phyloP scores from a whole-genome alignment of 1,140 invertebrate genomes.

The Melipona quadrifasciata region DNA sequence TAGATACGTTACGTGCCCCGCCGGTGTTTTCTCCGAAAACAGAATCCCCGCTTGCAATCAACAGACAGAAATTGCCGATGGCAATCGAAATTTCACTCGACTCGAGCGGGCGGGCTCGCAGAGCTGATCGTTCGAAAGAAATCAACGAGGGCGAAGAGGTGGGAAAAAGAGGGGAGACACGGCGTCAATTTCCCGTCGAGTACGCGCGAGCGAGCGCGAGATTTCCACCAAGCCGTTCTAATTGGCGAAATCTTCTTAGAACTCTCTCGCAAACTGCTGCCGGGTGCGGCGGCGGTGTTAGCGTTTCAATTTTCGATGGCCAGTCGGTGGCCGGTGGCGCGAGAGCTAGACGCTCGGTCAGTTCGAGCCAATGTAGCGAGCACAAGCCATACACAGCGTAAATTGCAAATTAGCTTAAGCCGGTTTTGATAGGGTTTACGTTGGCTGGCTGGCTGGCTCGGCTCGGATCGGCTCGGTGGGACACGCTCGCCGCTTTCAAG shows the following conservation, averaged over 20 bases:
- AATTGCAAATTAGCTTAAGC: conserved; percentile 69
- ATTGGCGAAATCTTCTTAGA: conserved; percentile 64
- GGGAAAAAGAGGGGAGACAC: no score
- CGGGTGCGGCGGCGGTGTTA: background rate
- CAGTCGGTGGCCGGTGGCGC: background rate
- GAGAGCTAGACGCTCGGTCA: conserved; percentile 53
- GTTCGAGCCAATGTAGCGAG: conserved; percentile 32
- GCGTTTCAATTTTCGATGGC: conserved; percentile 58
- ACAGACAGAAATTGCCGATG: no score
- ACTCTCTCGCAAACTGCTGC: background rate
- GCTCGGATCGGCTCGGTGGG: background rate
- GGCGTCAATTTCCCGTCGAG: background rate
- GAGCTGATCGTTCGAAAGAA: no score
- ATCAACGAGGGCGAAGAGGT: no score
- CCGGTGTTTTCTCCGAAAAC: background rate
- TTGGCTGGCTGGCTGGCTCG: background rate
- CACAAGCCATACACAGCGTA: conserved; percentile 51
- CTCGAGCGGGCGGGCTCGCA: no score
- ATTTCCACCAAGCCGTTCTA: conserved; percentile 45
- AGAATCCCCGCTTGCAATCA: background rate
- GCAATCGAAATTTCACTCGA: no score
- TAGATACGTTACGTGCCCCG: background rate
- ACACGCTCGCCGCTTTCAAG: background rate
- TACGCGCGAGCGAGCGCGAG: conserved; percentile 16
- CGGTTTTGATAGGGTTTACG: conserved; percentile 60